phyloP scores from a whole-genome alignment of 2,888 invertebrate species.

The Tipula unca region DNA sequence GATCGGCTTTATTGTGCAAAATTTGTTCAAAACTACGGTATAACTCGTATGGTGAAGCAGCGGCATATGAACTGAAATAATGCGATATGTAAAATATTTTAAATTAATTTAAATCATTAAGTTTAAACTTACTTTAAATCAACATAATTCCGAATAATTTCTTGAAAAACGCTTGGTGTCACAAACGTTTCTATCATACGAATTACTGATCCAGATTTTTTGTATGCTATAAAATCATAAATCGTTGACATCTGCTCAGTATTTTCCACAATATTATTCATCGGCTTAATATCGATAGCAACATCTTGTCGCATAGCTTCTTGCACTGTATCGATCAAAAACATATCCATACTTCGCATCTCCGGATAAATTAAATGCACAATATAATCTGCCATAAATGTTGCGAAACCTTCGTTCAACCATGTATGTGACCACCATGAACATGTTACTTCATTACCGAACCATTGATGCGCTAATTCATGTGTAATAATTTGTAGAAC shows the following conservation, averaged over 20 bases:
- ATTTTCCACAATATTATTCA: slow-evolving; percentile 46
- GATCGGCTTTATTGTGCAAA: background rate
- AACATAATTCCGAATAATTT: slow-evolving; percentile 46
- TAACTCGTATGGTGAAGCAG: slow-evolving; percentile 31
- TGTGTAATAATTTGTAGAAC: slow-evolving; percentile 47
- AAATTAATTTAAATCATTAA: background rate
- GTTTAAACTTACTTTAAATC: slow-evolving; percentile 33
- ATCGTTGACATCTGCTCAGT: slow-evolving; percentile 46
- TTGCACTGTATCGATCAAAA: slow-evolving; percentile 39
- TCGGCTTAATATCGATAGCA: slow-evolving; percentile 41
- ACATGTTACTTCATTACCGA: slow-evolving; percentile 64
- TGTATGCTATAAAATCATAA: slow-evolving; percentile 53
- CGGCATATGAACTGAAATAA: slow-evolving; percentile 25
- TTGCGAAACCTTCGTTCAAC: slow-evolving; percentile 68
- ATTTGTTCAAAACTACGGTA: slow-evolving; percentile 34
- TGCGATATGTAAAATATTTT: background rate
- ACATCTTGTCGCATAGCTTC: slow-evolving; percentile 29
- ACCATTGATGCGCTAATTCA: slow-evolving; percentile 68
- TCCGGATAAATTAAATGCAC: slow-evolving; percentile 26
- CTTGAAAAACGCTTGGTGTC: slow-evolving; percentile 45
- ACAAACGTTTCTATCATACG: slow-evolving; percentile 62
- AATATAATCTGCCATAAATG: slow-evolving; percentile 56
- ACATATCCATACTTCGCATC: slow-evolving; percentile 42
- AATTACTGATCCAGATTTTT: slow-evolving; percentile 51
- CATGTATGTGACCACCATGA: slow-evolving; percentile 64